A percentile compares a stretch with the other conserved stretches of the same genome.
Evolutionary conservation across 2,888 invertebrate species (phyloP).

Genomic region (Tachina fera): DNA sequence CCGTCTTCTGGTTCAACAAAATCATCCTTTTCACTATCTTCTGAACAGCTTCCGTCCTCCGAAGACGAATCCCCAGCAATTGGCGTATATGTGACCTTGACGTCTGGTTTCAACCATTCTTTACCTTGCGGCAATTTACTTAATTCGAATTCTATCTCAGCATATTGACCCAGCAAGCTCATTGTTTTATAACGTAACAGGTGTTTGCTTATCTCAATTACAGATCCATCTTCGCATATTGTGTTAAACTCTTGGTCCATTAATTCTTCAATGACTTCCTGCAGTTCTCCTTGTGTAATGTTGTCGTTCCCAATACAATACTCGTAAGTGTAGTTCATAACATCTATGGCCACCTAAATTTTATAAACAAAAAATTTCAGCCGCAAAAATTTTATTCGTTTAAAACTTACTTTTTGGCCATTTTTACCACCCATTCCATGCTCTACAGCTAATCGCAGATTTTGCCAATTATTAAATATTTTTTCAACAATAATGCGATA

Average conservation of each 20-base stretch:
- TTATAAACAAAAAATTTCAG: slow-evolving; percentile 58
- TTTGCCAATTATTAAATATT: slow-evolving; percentile 89
- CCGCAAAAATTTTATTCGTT: not conserved
- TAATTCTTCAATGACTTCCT: slow-evolving; percentile 87
- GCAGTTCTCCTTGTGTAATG: slow-evolving; percentile 85
- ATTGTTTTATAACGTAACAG: slow-evolving; percentile 85
- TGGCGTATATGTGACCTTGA: slow-evolving; percentile 81
- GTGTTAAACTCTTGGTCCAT: slow-evolving; percentile 90
- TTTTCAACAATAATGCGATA: slow-evolving; percentile 87
- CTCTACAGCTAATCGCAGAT: slow-evolving; percentile 88
- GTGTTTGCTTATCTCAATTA: slow-evolving; percentile 86
- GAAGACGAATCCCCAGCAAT: slow-evolving; percentile 81
- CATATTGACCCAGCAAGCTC: slow-evolving; percentile 84
- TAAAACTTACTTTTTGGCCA: slow-evolving; percentile 86
- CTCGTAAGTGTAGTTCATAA: slow-evolving; percentile 86
- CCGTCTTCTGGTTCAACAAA: slow-evolving; percentile 85
- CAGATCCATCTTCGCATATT: slow-evolving; percentile 88
- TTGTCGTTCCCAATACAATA: slow-evolving; percentile 86
- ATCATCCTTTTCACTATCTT: slow-evolving; percentile 75
- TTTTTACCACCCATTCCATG: slow-evolving; percentile 89
- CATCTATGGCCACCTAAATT: slow-evolving; percentile 86
- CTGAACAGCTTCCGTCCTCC: slow-evolving; percentile 77
- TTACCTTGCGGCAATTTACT: slow-evolving; percentile 86
- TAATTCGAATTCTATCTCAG: slow-evolving; percentile 85
- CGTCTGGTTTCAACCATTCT: slow-evolving; percentile 85